phyloP scores from a whole-genome alignment of 1,140 invertebrate species.

The Scaptodrosophila lebanonensis region DNA sequence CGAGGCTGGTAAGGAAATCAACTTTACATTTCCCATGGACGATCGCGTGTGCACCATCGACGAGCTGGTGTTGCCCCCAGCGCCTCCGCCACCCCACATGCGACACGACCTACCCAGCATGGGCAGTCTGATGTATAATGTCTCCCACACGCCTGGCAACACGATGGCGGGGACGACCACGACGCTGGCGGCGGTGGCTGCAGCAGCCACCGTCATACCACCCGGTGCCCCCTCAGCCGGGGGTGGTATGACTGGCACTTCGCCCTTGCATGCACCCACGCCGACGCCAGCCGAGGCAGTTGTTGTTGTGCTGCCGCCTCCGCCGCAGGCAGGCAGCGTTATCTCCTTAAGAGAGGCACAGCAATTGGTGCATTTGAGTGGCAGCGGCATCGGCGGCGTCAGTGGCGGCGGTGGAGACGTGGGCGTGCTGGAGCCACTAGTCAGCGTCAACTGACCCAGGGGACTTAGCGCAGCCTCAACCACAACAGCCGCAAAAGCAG shows the following conservation, averaged over 20 bases:
- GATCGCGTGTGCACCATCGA: slow-evolving; percentile 76
- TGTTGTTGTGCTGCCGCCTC: slow-evolving; percentile 66
- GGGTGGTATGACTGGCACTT: no score
- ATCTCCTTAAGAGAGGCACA: slow-evolving; percentile 58
- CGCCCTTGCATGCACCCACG: slow-evolving; percentile 27
- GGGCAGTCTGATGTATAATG: slow-evolving; percentile 61
- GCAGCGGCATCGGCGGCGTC: no score
- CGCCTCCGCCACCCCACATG: slow-evolving; percentile 50
- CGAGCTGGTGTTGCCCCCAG: slow-evolving; percentile 62
- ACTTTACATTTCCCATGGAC: slow-evolving; percentile 76
- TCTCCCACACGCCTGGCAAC: slow-evolving; percentile 39
- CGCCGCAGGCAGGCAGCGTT: slow-evolving; percentile 48
- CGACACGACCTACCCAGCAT: slow-evolving; percentile 36
- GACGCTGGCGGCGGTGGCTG: slow-evolving; percentile 7
- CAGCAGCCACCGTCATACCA: slow-evolving; percentile 57
- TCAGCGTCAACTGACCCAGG: slow-evolving; percentile 76
- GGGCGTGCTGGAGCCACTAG: slow-evolving; percentile 63
- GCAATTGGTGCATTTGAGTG: slow-evolving; percentile 67
- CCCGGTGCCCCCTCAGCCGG: slow-evolving; percentile 53
- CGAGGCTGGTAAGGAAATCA: slow-evolving; percentile 68
- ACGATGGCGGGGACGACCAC: not conserved
- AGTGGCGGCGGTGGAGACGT: no score
- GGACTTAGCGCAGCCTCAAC: slow-evolving; percentile 20
- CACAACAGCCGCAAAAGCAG: slow-evolving; percentile 21
- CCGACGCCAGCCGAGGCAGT: slow-evolving; percentile 57